Evolutionary conservation across 2,113 vertebrate species (phyloP), one percentile per base, ranked within the genome.

Genomic region (Ceuthmochares aereus): DNA sequence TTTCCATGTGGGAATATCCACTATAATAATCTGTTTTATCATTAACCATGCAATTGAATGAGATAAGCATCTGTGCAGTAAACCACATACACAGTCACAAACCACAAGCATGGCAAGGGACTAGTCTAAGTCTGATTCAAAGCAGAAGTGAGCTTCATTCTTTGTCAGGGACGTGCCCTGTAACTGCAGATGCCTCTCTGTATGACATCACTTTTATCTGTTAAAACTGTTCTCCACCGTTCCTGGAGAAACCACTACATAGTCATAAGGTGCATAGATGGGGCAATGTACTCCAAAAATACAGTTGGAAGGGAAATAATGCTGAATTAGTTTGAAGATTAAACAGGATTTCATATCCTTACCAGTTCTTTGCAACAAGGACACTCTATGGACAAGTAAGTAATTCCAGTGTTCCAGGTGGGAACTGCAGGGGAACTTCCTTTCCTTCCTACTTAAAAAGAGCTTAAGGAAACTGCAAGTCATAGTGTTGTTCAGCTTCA

Each of bases 41-140:
- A 51, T 95, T 88, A 91, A 92, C 69, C n/a, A 58, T 80, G 77
- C 86, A 96, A 81, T 40, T 58, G 91, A 96, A 70, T 58, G 74
- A 93, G 87, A 89, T 60, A 84, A 97, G 84, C 85, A 96, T 92
- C 95, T 96, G 90, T 83, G 87, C 79, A 87, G 75, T 51, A 70
- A 45, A 92, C 45, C 68, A 11, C 62, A 93, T 90, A 89, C 75
- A 72, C 78, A 91, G 84, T 70, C 85, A 68, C 70, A 94, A 94
- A 86, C 32, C 60, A 63, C 77, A 92, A 58, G 87, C 79, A 69
- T 1, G 21, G 72, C 93, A 84, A 69, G 63, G 62, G 37, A 84
- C 34, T 25, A 29, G 42, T 26, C 14, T n/a, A 83, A 42, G 67
- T 42, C 36, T 37, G 89, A 25, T 60, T 25, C 56, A 83, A 76